A percentile compares a stretch with the other conserved stretches of the same genome.
Conservation (phyloP, 2,113 vertebrate genomes). For the Struthio camelus region DNA sequence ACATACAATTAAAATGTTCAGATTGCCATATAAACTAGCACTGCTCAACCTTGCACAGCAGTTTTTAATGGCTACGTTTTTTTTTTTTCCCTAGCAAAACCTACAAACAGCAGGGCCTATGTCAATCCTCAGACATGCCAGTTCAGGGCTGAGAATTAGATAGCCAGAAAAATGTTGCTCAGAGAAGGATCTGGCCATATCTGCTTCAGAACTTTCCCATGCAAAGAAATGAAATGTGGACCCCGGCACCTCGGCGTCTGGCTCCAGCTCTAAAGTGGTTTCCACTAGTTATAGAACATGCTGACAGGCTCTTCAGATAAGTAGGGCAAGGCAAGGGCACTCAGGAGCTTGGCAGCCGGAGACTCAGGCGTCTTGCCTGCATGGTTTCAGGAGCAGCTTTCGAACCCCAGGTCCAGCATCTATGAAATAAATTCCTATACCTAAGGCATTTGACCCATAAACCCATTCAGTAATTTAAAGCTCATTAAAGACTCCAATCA, state of each 20-base stretch:
- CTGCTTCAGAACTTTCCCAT: slow-evolving; percentile 60
- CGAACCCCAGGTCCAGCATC: neutral
- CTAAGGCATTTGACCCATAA: neutral
- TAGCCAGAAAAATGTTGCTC: slow-evolving; percentile 40
- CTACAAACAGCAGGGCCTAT: neutral
- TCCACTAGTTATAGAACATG: slow-evolving; percentile 67
- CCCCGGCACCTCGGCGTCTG: slow-evolving; percentile 70
- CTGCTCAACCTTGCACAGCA: neutral
- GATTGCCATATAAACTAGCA: neutral
- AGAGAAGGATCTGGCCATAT: slow-evolving; percentile 10
- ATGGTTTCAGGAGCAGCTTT: neutral
- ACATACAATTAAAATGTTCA: neutral
- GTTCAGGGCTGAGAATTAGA: slow-evolving; percentile 28
- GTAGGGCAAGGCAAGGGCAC: slow-evolving; percentile 66
- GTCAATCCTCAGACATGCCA: slow-evolving; percentile 19
- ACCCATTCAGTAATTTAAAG: neutral
- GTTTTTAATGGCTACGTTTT: neutral
- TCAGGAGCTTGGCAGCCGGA: slow-evolving; percentile 32
- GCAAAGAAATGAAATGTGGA: slow-evolving; percentile 57
- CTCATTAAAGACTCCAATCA: slow-evolving; percentile 15
- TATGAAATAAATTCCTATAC: neutral
- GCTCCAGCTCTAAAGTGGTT: slow-evolving; percentile 71
- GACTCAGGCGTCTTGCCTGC: neutral
- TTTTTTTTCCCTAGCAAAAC: neutral
- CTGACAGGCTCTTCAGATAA: slow-evolving; percentile 73